phyloP scores from a whole-genome alignment of 2,797 vertebrate genomes.

The Cuculus canorus region DNA sequence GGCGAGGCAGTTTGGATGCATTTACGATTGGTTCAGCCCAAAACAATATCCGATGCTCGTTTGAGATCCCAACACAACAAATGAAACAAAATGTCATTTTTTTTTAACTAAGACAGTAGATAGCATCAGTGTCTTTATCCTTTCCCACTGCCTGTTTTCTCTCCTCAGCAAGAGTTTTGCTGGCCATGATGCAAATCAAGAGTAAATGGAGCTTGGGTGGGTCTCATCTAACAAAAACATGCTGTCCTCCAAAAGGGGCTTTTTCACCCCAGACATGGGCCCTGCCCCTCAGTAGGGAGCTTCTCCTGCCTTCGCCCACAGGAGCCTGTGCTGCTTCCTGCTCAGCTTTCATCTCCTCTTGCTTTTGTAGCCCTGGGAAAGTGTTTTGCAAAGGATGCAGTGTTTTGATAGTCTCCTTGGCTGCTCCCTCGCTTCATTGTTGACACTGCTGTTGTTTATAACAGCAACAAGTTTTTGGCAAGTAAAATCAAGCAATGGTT shows the following conservation, averaged over 20 bases:
- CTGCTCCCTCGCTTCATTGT: not conserved
- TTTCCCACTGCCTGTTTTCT: not conserved
- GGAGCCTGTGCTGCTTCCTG: not conserved
- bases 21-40: not conserved
- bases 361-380: slow-evolving; percentile 50
- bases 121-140: not conserved
- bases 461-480: slow-evolving; percentile 24
- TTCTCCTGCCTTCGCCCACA: not conserved
- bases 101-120: not conserved
- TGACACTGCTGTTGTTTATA: slow-evolving; percentile 23
- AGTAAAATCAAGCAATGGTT: not conserved
- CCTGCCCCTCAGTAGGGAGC: not conserved
- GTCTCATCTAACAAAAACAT: slow-evolving; percentile 1
- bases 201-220: not conserved
- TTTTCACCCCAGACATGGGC: not conserved
- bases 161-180: not conserved
- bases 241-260: not conserved
- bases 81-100: not conserved
- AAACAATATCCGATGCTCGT: not conserved
- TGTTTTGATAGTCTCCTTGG: slow-evolving; percentile 38
- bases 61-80: not conserved
- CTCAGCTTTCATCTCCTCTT: slow-evolving; percentile 38
- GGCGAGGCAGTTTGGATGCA: not conserved
- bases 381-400: not conserved
- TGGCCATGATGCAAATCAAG: not conserved